A percentile compares a stretch with the other conserved stretches of the same genome.
These are phyloP conservation scores for Oophaga pumilio DNA, from an alignment of 2,113 vertebrate species.

Conservation along the genomic window DNA sequence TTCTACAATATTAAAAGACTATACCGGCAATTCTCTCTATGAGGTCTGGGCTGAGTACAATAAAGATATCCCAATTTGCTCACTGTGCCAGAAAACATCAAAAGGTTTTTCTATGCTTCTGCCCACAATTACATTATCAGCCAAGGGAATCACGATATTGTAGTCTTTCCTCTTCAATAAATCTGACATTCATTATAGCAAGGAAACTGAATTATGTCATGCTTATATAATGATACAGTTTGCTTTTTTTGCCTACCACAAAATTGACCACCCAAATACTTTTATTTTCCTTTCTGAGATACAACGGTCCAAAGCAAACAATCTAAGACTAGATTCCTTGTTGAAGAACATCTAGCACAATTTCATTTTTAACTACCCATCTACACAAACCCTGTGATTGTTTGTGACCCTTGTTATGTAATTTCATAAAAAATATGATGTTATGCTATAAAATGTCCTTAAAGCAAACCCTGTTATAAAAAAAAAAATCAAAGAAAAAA, in stretches of 20 bases:
- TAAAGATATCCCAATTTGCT: constrained; percentile 29
- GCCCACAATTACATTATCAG: constrained; percentile 32
- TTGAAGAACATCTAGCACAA: background rate
- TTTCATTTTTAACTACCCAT: background rate
- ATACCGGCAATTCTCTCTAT: constrained; percentile 25
- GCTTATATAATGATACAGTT: constrained; percentile 44
- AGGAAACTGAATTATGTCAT: constrained; percentile 28
- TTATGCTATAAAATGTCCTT: too few relatives aligned
- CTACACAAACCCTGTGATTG: background rate
- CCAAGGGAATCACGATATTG: constrained; percentile 33
- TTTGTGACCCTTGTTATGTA: background rate
- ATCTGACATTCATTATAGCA: constrained; percentile 38
- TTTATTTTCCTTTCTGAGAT: background rate
- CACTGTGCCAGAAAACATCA: constrained; percentile 42
- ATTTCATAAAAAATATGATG: too few relatives aligned
- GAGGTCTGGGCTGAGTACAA: constrained; percentile 13
- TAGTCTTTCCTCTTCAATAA: constrained; percentile 33
- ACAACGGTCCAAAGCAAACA: constrained; percentile 12
- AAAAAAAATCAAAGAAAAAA: too few relatives aligned
- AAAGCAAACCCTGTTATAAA: too few relatives aligned
- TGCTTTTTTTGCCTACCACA: constrained; percentile 8
- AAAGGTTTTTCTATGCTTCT: constrained; percentile 16
- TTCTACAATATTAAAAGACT: constrained; percentile 20
- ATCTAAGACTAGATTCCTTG: background rate
- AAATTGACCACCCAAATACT: constrained; percentile 14